Evolutionary conservation across 2,113 vertebrate genomes (phyloP).

Genomic region (Paedocypris sp.): DNA sequence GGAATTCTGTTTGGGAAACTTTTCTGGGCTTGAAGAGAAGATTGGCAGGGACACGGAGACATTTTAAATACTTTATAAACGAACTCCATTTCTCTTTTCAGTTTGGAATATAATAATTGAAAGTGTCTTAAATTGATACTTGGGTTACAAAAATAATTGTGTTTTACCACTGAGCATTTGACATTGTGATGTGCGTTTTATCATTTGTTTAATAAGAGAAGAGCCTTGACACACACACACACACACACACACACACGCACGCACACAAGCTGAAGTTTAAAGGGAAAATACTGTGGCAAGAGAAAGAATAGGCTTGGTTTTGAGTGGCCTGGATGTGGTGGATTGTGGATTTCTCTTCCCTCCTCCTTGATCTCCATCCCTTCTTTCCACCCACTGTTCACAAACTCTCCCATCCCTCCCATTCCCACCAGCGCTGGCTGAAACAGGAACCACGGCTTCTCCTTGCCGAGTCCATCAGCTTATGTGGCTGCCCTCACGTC

Average conservation of each 20-base stretch:
- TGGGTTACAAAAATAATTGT: constrained; percentile 8
- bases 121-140: constrained; percentile 18
- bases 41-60: neutral
- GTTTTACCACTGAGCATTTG: constrained; percentile 21
- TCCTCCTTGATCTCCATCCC: constrained; percentile 13
- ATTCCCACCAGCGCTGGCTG: constrained; percentile 40
- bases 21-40: neutral
- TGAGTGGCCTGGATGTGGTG: constrained; percentile 45
- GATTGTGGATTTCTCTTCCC: constrained; percentile 46
- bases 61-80: constrained; percentile 12
- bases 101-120: constrained; percentile 14
- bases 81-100: constrained; percentile 18
- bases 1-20: neutral
- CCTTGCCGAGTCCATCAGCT: constrained; percentile 39
- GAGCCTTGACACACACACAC: too few species aligned
- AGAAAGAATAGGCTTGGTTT: constrained; percentile 49
- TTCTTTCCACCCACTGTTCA: constrained; percentile 23
- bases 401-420: constrained; percentile 40
- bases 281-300: constrained; percentile 48
- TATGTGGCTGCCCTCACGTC: constrained; percentile 42
- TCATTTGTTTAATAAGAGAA: too few species aligned
- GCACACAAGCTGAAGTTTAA: constrained; percentile 37
- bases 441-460: constrained; percentile 40
- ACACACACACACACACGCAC: too few species aligned
- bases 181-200: constrained; percentile 24